These are phyloP conservation scores for Cephus cinctus DNA, from an alignment of 1,140 invertebrate genomes.

Conservation along the genomic window DNA sequence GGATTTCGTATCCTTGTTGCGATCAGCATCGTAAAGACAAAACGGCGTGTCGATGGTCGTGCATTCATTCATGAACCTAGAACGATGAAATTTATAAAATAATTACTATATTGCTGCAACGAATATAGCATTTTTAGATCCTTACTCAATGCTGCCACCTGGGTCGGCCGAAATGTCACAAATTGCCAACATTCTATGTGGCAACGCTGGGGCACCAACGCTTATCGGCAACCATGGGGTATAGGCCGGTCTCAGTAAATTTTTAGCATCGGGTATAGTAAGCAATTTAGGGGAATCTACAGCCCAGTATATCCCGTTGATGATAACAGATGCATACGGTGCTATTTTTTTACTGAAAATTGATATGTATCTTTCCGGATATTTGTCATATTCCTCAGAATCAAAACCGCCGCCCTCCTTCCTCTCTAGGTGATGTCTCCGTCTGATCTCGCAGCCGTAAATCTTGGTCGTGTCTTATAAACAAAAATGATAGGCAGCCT, in stretches of 20 bases:
- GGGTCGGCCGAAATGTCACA: conserved; percentile 99
- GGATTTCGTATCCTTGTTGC: conserved; percentile 95
- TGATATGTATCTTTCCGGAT: conserved; percentile 93
- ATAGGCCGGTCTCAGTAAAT: conserved; percentile 80
- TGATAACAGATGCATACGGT: conserved; percentile 93
- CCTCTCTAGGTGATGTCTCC: conserved; percentile 89
- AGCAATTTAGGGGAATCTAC: conserved; percentile 93
- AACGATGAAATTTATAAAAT: not conserved
- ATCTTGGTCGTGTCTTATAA: conserved; percentile 92
- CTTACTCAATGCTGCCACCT: conserved; percentile 91
- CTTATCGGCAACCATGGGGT: conserved; percentile 90
- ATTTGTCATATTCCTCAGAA: conserved; percentile 85
- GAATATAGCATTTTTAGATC: conserved; percentile 3
- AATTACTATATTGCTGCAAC: not conserved
- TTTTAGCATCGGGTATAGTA: conserved; percentile 97
- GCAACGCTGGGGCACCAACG: conserved; percentile 83
- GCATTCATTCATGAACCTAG: conserved; percentile 95
- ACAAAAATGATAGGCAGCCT: too few species aligned
- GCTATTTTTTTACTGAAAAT: conserved; percentile 97
- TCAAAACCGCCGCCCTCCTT: conserved; percentile 92
- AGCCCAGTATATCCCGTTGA: conserved; percentile 99
- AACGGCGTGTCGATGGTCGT: conserved; percentile 99
- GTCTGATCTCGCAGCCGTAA: conserved; percentile 91
- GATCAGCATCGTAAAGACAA: conserved; percentile 96
- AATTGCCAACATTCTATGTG: conserved; percentile 87